Percentiles rank a stretch among this genome's conserved stretches.
phyloP scores from a whole-genome alignment of 1,140 invertebrate genomes.

The Hyphantria cunea region DNA sequence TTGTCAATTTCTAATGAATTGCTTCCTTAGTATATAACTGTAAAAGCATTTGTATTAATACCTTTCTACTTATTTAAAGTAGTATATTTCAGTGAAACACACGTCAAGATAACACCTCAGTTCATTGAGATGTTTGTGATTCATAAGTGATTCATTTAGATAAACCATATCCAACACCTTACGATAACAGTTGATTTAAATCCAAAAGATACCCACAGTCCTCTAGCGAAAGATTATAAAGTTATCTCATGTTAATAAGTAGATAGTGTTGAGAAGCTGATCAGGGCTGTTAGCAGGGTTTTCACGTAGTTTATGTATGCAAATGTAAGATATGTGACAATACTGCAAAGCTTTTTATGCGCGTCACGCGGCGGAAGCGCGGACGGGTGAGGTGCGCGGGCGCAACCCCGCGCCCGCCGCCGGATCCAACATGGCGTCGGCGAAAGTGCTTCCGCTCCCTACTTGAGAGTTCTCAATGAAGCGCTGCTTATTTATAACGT shows the following conservation, averaged over 20 bases:
- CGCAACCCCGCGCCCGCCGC: slow-evolving; percentile 44
- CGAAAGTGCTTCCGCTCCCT: slow-evolving; percentile 76
- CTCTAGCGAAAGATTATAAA: too few relatives aligned
- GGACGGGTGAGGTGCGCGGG: slow-evolving; percentile 58
- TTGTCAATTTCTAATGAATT: too few relatives aligned
- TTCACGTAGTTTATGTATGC: slow-evolving; percentile 72
- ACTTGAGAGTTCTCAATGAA: slow-evolving; percentile 72
- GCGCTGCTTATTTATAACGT: slow-evolving; percentile 43
- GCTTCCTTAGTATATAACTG: slow-evolving; percentile 6
- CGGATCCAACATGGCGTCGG: slow-evolving; percentile 78
- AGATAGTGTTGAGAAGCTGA: slow-evolving; percentile 28
- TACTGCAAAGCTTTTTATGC: slow-evolving; percentile 75
- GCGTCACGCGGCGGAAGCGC: slow-evolving; percentile 76
- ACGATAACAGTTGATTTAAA: too few relatives aligned
- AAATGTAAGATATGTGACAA: slow-evolving; percentile 72
- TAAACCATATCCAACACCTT: too few relatives aligned
- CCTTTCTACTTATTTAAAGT: too few relatives aligned
- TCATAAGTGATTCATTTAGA: too few relatives aligned
- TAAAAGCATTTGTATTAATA: too few relatives aligned
- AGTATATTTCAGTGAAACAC: too few relatives aligned
- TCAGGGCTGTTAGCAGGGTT: slow-evolving; percentile 55
- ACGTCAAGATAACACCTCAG: too few relatives aligned
- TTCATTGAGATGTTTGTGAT: too few relatives aligned
- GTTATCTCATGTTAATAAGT: not conserved
- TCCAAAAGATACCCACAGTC: too few relatives aligned